These are phyloP conservation scores for Argentina silus DNA, from an alignment of 2,797 vertebrate genomes.

Conservation along the genomic window DNA sequence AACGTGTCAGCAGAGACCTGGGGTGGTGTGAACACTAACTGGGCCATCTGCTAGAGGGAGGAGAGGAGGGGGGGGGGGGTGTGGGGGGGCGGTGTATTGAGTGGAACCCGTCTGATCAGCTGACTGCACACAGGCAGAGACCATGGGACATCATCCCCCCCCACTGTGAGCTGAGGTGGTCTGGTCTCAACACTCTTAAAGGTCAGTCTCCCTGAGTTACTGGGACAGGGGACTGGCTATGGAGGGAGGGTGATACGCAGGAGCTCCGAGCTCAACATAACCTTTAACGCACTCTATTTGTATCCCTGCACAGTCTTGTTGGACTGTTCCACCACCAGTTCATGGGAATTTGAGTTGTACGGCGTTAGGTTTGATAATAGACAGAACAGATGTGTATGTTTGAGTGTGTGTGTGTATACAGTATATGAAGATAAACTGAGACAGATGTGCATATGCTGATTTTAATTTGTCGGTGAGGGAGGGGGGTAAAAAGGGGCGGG, in stretches of 20 bases:
- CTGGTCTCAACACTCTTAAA: constrained; percentile 59
- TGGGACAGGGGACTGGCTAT: constrained; percentile 35
- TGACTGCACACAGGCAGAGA: constrained; percentile 48
- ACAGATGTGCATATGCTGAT: constrained; percentile 63
- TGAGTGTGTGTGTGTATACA: constrained; percentile 3
- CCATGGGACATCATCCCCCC: constrained; percentile 56
- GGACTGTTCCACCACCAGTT: neutral
- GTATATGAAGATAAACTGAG: constrained; percentile 49
- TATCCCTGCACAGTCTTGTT: neutral
- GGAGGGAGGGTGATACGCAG: neutral
- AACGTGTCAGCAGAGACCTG: constrained; percentile 60
- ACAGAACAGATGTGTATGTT: neutral
- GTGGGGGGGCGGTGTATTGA: constrained; percentile 44
- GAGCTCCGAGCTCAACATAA: too few relatives aligned
- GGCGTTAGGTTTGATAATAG: constrained; percentile 2
- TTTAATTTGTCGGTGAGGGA: constrained; percentile 30
- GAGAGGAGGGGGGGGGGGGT: neutral
- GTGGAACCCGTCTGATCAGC: constrained; percentile 63
- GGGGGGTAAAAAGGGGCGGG: constrained; percentile 19
- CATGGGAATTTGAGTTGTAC: neutral
- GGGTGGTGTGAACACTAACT: constrained; percentile 45
- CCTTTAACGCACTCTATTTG: neutral
- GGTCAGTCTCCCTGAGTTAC: constrained; percentile 56
- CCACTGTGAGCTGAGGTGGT: constrained; percentile 54
- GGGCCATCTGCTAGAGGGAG: constrained; percentile 52